Evolutionary conservation across 2,113 vertebrate species (phyloP), one percentile per base, ranked within the genome.

Genomic region (Amphiprion ocellaris): DNA sequence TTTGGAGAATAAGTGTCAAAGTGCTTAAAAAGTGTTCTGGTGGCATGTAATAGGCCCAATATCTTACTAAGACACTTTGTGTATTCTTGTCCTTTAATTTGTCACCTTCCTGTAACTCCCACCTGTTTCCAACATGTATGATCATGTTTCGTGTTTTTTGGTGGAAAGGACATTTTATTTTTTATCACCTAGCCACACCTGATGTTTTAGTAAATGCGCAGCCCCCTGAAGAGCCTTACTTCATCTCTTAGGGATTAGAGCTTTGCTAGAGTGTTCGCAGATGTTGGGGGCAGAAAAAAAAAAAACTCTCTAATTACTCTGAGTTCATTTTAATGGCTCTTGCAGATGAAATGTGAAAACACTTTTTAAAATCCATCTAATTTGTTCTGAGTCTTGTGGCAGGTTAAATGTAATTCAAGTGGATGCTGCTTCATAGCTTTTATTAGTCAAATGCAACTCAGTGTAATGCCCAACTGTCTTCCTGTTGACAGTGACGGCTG

Each of bases 211-310:
- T 61, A 60, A 72, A 69, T 41, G 46, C 52, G 28, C 71, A 59
- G 54, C 81, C 82, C 79, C 89, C 83, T 79, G 74, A 82, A 69
- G 86, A 71, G 80, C 73, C 70, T 79, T 69, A 67, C 46, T 74
- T 70, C 10, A 58, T 70, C 74, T 87, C 52, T 69, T 16, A 24
- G 52, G 71, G 63, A 81, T 78, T 61, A 56, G 44, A 81, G 58
- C 53, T 54, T 69, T 14, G 41, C 58, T 12, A 72, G 71, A 90
- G 78, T 74, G 89, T 81, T 93, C 10, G 73, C 92, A 93, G 89
- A 90, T 91, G 87, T 30, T 84, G 50, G 37, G 14, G 41, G 41
- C 1, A 15, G 11, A 44, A 44, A 44, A 44, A 39, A 39, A 30
- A 54, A 64, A 76, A 76, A 50, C 26, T 53, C 44, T 64, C 26